Base-by-base conservation (phyloP, 1,140 invertebrate species). In the Catajapyx aquilonaris region DNA sequence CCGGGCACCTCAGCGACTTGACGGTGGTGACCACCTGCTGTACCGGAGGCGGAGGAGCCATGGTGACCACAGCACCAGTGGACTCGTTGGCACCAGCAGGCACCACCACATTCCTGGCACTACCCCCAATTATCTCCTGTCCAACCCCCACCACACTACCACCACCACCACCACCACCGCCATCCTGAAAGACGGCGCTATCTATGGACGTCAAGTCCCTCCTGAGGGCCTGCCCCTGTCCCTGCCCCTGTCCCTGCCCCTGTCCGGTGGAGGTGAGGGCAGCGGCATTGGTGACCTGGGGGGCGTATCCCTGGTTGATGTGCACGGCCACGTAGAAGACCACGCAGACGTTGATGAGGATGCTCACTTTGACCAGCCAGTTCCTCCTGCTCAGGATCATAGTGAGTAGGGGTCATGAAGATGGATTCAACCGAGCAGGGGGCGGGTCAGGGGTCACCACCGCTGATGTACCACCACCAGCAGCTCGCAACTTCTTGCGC, bases 361-460 rank as follows among this genome's bases (percentile, higher is more conserved):
- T 71, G 54, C 73, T 77, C 51, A 75, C 67, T 44, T 72, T 63
- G 47, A 78, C 64, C 52, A 73, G 59, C 66, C 73, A 73, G 53
- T 75, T 77, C 43, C 72, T 65, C 42, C 73, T 64, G 40, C 73
- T 64, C 39, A 65, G 54, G 41, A 63, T 56, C 56, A 64, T 42
- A n/a, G n/a, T n/a, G n/a, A n/a, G n/a, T n/a, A n/a, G n/a, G n/a
- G n/a, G n/a, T n/a, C n/a, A n/a, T n/a, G n/a, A n/a, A n/a, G n/a
- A n/a, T n/a, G n/a, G n/a, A n/a, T n/a, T n/a, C n/a, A n/a, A n/a
- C n/a, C n/a, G n/a, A n/a, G n/a, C n/a, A n/a, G n/a, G n/a, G n/a
- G n/a, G n/a, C n/a, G n/a, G n/a, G n/a, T n/a, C n/a, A n/a, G n/a
- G n/a, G n/a, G n/a, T n/a, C n/a, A n/a, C n/a, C n/a, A n/a, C n/a